A percentile compares a stretch with the other conserved stretches of the same genome.
Evolutionary conservation across 2,797 vertebrate species (phyloP).

Genomic region (Smutsia temminckii): DNA sequence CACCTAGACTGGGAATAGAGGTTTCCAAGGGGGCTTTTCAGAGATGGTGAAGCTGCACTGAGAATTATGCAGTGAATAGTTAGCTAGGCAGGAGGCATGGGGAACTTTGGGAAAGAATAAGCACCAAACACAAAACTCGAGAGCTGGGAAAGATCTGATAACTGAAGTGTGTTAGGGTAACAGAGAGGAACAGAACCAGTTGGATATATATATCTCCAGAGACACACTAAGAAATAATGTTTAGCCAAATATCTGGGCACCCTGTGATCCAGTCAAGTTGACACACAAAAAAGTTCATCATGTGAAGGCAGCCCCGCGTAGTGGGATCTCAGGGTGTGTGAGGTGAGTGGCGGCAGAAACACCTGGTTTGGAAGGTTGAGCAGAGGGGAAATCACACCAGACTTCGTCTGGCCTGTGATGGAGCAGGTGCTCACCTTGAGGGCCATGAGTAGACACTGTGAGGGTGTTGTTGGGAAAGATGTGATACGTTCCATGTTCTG

Average conservation of each 20-base stretch:
- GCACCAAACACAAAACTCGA: not conserved
- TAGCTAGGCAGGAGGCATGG: not conserved
- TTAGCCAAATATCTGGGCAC: not conserved
- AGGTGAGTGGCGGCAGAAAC: not conserved
- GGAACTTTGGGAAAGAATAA: not conserved
- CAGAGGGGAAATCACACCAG: not conserved
- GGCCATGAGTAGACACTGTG: not conserved
- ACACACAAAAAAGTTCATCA: not conserved
- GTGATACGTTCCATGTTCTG: not conserved
- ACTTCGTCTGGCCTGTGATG: not conserved
- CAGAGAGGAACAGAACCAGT: not conserved
- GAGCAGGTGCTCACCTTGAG: not conserved
- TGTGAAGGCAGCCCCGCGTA: not conserved
- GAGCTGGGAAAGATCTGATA: not conserved
- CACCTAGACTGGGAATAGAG: not conserved
- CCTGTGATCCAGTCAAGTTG: not conserved
- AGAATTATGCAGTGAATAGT: not conserved
- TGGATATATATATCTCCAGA: too few relatives aligned
- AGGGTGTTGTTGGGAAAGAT: accelerated
- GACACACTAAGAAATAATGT: not conserved
- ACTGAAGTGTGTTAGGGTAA: not conserved
- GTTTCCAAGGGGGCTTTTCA: not conserved
- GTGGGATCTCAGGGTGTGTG: not conserved
- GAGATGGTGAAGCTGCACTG: not conserved
- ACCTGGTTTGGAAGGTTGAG: not conserved